Conservation (phyloP, 2,888 invertebrate genomes). For the Troides helena region DNA sequence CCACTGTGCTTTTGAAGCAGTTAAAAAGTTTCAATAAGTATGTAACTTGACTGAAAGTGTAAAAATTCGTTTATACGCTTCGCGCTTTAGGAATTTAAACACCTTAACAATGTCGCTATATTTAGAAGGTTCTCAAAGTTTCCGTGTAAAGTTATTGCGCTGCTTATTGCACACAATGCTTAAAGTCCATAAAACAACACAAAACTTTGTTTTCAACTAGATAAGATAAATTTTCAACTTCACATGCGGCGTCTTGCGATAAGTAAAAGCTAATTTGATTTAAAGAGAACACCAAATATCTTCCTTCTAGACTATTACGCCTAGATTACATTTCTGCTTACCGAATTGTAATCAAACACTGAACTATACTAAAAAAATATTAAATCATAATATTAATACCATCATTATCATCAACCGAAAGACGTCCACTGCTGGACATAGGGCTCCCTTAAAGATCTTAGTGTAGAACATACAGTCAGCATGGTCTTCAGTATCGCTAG, state of each 20-base stretch:
- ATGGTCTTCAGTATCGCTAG: too few relatives aligned
- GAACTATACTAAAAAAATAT: too few relatives aligned
- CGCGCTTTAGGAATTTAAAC: not conserved
- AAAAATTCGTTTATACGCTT: conserved; percentile 1
- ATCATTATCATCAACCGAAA: too few relatives aligned
- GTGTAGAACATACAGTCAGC: too few relatives aligned
- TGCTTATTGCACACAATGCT: conserved; percentile 1
- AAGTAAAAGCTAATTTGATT: too few relatives aligned
- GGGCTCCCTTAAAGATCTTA: too few relatives aligned
- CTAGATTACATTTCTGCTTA: too few relatives aligned
- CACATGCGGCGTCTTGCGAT: not conserved
- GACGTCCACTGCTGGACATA: too few relatives aligned
- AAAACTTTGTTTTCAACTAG: not conserved
- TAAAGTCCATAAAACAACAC: conserved; percentile 3
- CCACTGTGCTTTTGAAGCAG: not conserved
- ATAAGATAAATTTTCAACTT: conserved; percentile 3
- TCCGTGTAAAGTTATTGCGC: not conserved
- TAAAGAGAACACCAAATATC: too few relatives aligned
- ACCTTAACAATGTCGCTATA: not conserved
- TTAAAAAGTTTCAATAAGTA: not conserved
- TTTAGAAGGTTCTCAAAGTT: conserved; percentile 1
- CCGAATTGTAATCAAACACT: too few relatives aligned
- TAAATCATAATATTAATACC: too few relatives aligned
- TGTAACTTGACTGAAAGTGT: not conserved
- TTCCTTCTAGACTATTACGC: too few relatives aligned